Conservation (phyloP, 2,888 invertebrate genomes). For the Autographa gamma region DNA sequence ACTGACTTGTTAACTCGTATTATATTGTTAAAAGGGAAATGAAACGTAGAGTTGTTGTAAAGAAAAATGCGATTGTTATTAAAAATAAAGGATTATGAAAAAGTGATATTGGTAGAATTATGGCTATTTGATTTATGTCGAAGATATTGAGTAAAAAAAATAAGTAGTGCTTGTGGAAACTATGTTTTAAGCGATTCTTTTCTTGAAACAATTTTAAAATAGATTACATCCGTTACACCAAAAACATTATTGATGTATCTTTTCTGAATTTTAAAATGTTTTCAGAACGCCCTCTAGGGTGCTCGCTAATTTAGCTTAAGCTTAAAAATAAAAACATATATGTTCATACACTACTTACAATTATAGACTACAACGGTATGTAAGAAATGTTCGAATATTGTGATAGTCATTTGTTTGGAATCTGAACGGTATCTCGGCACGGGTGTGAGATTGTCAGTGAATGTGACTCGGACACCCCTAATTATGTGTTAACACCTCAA, state of each 20-base stretch:
- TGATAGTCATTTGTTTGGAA: background rate
- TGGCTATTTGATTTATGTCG: background rate
- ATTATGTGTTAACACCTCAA: background rate
- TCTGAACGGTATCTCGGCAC: background rate
- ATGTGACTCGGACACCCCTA: background rate
- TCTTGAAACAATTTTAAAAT: too few relatives aligned
- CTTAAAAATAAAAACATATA: too few relatives aligned
- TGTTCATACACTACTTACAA: too few relatives aligned
- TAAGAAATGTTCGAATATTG: too few relatives aligned
- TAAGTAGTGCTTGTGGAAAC: too few relatives aligned
- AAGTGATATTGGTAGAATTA: background rate
- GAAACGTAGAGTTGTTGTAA: background rate
- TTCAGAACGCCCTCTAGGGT: too few relatives aligned
- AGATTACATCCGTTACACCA: too few relatives aligned
- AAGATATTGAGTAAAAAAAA: too few relatives aligned
- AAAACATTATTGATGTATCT: too few relatives aligned
- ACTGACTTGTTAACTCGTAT: background rate
- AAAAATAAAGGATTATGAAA: background rate
- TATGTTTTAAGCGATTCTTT: too few relatives aligned
- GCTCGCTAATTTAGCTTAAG: too few relatives aligned
- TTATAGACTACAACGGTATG: too few relatives aligned
- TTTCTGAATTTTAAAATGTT: background rate
- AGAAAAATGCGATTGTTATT: background rate
- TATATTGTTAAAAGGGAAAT: background rate
- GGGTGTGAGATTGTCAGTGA: background rate